These are phyloP conservation scores for Cochlearius cochlearius DNA, from an alignment of 2,113 vertebrate genomes.

Conservation along the genomic window DNA sequence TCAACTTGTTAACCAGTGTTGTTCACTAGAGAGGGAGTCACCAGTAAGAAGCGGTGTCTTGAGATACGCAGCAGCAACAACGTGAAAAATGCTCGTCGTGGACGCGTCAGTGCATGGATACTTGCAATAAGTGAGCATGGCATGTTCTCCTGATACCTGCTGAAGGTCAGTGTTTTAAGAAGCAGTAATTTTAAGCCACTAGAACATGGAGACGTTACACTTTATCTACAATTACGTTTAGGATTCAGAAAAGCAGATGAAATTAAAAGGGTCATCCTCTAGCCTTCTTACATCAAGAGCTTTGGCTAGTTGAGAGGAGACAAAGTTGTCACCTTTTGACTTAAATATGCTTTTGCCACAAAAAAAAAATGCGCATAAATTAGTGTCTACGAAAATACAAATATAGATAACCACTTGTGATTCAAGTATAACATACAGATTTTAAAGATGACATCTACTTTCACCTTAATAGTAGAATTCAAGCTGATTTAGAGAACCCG, in stretches of 20 bases:
- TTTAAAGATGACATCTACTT: background rate
- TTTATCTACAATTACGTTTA: background rate
- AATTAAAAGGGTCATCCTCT: background rate
- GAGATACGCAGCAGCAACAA: background rate
- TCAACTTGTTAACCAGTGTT: background rate
- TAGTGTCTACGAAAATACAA: background rate
- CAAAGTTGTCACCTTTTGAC: background rate
- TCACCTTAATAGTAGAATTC: background rate
- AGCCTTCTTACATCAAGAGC: background rate
- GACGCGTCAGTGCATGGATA: background rate
- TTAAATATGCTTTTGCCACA: background rate
- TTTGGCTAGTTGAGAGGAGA: background rate
- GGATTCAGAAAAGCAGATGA: background rate
- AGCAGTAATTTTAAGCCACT: background rate
- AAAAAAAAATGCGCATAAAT: background rate
- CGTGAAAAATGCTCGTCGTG: background rate
- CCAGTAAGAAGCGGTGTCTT: background rate
- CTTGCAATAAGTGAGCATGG: background rate
- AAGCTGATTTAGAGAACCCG: background rate
- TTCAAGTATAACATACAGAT: background rate
- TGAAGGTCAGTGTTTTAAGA: background rate
- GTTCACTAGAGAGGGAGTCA: background rate
- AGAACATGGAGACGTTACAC: background rate
- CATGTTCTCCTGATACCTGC: fast-evolving
- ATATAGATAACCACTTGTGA: background rate